phyloP scores from a whole-genome alignment of 2,888 invertebrate species.

The Dynastes maya region DNA sequence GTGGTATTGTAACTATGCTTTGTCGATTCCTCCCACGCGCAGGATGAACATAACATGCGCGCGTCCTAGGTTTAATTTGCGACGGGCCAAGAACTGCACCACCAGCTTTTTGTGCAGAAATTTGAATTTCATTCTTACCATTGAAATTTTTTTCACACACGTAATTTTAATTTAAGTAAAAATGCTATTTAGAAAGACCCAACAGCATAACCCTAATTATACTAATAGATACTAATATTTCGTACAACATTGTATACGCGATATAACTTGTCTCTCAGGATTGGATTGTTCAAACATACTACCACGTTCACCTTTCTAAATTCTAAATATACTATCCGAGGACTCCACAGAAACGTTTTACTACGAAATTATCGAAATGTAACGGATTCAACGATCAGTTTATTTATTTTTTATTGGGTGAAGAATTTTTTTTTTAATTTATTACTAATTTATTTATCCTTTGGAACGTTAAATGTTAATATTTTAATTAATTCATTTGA shows the following conservation, averaged over 20 bases:
- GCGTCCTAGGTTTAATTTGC: too few relatives aligned
- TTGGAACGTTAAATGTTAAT: neutral
- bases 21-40: too few relatives aligned
- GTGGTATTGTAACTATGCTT: too few relatives aligned
- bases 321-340: neutral
- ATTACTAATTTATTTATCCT: neutral
- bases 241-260: too few relatives aligned
- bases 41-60: too few relatives aligned
- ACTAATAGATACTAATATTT: neutral
- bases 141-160: too few relatives aligned
- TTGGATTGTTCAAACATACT: neutral
- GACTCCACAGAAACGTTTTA: neutral
- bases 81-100: too few relatives aligned
- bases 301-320: conserved; percentile 1
- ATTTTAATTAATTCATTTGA: neutral
- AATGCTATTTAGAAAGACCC: too few relatives aligned
- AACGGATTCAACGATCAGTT: neutral
- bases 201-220: neutral
- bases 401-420: neutral
- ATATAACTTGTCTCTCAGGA: neutral
- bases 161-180: too few relatives aligned
- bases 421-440: neutral
- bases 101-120: too few relatives aligned
- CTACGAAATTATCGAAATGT: neutral
- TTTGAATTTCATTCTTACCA: too few relatives aligned